Percentiles rank a stretch among this genome's conserved stretches.
Evolutionary conservation across 1,140 invertebrate genomes (phyloP).

Genomic region (Lamellibrachia luymesi): DNA sequence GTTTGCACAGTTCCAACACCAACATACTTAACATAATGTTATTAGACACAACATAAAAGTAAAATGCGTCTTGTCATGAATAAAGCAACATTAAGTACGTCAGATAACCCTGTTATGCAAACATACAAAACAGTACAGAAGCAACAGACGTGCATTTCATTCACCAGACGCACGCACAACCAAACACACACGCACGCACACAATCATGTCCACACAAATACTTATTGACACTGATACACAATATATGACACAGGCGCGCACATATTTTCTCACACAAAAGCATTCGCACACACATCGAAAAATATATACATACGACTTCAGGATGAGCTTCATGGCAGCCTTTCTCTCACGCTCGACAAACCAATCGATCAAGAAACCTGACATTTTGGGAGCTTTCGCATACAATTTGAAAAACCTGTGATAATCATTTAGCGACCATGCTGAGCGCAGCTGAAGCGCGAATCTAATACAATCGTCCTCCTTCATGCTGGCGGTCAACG

Average conservation of each 20-base stretch:
- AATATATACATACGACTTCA: constrained; percentile 87
- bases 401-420: constrained; percentile 90
- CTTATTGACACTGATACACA: neutral
- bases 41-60: neutral
- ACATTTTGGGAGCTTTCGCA: constrained; percentile 84
- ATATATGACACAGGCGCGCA: neutral
- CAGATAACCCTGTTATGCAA: neutral
- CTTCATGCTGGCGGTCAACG: constrained; percentile 75
- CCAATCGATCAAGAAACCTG: constrained; percentile 95
- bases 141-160: neutral
- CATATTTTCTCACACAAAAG: constrained; percentile 17
- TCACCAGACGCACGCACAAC: neutral
- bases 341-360: constrained; percentile 91
- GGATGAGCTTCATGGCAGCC: constrained; percentile 82
- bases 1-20: neutral
- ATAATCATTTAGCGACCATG: constrained; percentile 89
- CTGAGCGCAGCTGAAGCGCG: constrained; percentile 81
- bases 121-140: neutral
- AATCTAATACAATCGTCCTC: constrained; percentile 80
- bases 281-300: constrained; percentile 19
- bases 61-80: neutral
- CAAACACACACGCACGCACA: neutral
- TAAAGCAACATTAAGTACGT: neutral
- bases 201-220: neutral
- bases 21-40: neutral